Percentiles rank a stretch among this genome's conserved stretches.
phyloP scores from a whole-genome alignment of 1,140 invertebrate genomes.

The Oscheius sp. region DNA sequence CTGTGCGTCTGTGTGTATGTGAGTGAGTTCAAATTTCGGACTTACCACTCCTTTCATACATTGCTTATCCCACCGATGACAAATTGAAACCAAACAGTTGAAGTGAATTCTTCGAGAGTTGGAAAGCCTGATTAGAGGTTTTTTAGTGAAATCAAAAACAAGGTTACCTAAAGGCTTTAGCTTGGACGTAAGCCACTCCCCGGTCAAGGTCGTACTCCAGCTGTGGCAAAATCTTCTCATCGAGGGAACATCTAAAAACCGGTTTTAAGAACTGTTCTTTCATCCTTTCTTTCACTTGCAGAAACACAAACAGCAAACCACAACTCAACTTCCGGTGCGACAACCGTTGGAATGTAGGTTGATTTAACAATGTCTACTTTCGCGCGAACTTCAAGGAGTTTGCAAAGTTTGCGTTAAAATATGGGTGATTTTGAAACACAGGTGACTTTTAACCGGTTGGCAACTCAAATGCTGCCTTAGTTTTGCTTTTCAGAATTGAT shows the following conservation, averaged over 20 bases:
- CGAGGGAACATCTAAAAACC: conserved; percentile 21
- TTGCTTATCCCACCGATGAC: conserved; percentile 20
- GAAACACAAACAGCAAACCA: too few relatives aligned
- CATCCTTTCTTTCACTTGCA: neutral
- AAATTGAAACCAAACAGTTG: conserved; percentile 31
- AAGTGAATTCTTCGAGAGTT: conserved; percentile 30
- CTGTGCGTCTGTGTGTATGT: too few relatives aligned
- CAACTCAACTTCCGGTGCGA: too few relatives aligned
- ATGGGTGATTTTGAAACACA: too few relatives aligned
- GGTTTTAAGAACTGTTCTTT: neutral
- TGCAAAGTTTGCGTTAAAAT: too few relatives aligned
- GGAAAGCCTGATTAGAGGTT: conserved; percentile 19
- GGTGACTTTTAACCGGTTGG: too few relatives aligned
- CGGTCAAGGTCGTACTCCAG: conserved; percentile 26
- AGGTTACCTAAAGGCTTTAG: conserved; percentile 28
- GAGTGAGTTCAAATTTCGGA: too few relatives aligned
- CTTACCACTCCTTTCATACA: conserved; percentile 20
- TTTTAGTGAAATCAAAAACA: neutral
- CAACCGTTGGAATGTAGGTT: too few relatives aligned
- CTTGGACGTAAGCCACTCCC: conserved; percentile 18
- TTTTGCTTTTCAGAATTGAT: too few relatives aligned
- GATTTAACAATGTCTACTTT: too few relatives aligned
- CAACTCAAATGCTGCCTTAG: too few relatives aligned
- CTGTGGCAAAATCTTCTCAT: conserved; percentile 24
- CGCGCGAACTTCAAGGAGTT: too few relatives aligned